Evolutionary conservation across 1,140 invertebrate genomes (phyloP), one percentile per base, ranked within the genome.

Genomic region (Parasteatoda tepidariorum): DNA sequence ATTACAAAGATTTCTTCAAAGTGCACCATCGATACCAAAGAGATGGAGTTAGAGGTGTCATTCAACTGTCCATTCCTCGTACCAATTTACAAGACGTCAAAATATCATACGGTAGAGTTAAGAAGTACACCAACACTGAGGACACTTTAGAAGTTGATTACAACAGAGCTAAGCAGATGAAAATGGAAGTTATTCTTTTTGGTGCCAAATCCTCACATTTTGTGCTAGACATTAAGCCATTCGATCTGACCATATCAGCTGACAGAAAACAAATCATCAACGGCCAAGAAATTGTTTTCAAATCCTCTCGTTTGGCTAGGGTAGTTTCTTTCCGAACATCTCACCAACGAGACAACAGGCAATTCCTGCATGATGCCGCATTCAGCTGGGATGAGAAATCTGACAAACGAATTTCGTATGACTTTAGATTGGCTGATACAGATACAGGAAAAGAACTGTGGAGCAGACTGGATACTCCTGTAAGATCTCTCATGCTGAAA

Each of bases 401-500:
- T 3, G 33, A 82, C 18, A 66, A 67, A 26, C 26, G 59, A 41
- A 67, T 84, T 11, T 84, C 82, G 9, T 85, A 85, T 33, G 82
- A 84, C 64, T 41, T 84, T 31, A 84, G 67, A 67, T 18, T 66
- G 24, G 73, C 70, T 22, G 79, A 82, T 24, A 68, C 41, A 48
- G 66, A 64, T 66, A 66, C 34, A 26, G 54, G 79, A 78, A 64
- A 59, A 61, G 84, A 83, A 48, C 48, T 64, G 2, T 78, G 78
- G 26, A 28, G 78, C 31, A 78, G 84, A 34, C n/a, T 88, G 0
- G 85, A 86, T 33, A 66, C 86, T 28, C 88, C 88, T 1, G 74
- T 85, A 28, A 75, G 88, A 64, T 87, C 87, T 7, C 67, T 88
- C 22, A 75, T 86, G 68, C 15, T 86, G 7, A 79, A 84, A 67